Percentiles rank a stretch among this genome's conserved stretches.
Evolutionary conservation across 2,797 vertebrate genomes (phyloP).

Genomic region (Pseudomugil tenellus): DNA sequence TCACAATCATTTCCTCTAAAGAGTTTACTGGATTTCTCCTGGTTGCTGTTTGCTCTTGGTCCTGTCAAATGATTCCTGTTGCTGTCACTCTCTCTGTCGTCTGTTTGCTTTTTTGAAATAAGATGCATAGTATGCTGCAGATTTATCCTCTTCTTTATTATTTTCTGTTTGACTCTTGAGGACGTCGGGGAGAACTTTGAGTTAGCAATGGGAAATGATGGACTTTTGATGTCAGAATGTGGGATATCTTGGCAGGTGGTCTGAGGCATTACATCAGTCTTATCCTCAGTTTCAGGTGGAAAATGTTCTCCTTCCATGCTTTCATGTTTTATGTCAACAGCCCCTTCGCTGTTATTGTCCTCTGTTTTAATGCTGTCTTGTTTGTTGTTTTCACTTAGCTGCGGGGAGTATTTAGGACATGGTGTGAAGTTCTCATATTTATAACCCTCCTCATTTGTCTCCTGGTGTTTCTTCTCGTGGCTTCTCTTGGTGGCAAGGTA

Average conservation of each 20-base stretch:
- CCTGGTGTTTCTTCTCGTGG: slow-evolving; percentile 93
- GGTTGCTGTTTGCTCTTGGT: slow-evolving; percentile 58
- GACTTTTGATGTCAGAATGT: slow-evolving; percentile 63
- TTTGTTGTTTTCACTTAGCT: slow-evolving; percentile 87
- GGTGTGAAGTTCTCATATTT: slow-evolving; percentile 87
- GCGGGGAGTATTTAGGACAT: slow-evolving; percentile 87
- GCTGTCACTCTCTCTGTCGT: slow-evolving; percentile 50
- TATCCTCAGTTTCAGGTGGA: slow-evolving; percentile 70
- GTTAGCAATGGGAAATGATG: slow-evolving; percentile 55
- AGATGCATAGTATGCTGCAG: slow-evolving; percentile 61
- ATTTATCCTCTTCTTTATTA: slow-evolving; percentile 64
- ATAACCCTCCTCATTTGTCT: slow-evolving; percentile 85
- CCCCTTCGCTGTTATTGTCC: slow-evolving; percentile 71
- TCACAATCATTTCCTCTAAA: slow-evolving; percentile 61
- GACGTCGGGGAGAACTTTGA: slow-evolving; percentile 52
- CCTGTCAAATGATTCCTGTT: slow-evolving; percentile 53
- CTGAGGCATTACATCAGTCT: slow-evolving; percentile 56
- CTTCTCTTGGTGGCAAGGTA: slow-evolving; percentile 97
- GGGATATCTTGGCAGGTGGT: slow-evolving; percentile 63
- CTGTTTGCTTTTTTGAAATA: slow-evolving; percentile 55
- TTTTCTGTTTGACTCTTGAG: slow-evolving; percentile 74
- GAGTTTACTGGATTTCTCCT: slow-evolving; percentile 58
- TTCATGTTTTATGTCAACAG: slow-evolving; percentile 61
- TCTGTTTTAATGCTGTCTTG: slow-evolving; percentile 87
- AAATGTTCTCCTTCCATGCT: slow-evolving; percentile 62